Conservation (phyloP, 2,797 vertebrate genomes). For the Pelobates cultripes region DNA sequence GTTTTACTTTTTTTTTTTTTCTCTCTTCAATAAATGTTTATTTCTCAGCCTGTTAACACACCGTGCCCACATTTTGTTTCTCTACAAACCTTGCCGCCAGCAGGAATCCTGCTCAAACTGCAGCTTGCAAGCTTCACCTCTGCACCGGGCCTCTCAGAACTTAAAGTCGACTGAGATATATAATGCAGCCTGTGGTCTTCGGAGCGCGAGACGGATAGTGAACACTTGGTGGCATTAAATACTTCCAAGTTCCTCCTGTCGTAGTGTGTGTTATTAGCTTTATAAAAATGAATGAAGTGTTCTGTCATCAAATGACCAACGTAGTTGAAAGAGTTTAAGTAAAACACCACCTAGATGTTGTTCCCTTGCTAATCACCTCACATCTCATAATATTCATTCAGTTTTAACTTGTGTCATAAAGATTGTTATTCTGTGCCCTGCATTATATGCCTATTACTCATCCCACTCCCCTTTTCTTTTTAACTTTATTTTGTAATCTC, state of each 20-base stretch:
- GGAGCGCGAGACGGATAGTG: slow-evolving; percentile 24
- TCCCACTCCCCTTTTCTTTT: no score
- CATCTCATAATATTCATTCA: no score
- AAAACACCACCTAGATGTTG: no score
- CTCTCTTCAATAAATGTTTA: slow-evolving; percentile 2
- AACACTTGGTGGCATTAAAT: slow-evolving; percentile 23
- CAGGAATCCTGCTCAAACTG: slow-evolving; percentile 10
- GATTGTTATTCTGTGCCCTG: no score
- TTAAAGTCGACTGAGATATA: slow-evolving; percentile 7
- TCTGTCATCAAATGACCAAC: no score
- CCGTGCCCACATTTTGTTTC: neutral
- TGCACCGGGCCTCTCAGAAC: slow-evolving; percentile 33
- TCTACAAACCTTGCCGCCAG: slow-evolving; percentile 13
- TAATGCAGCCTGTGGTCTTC: slow-evolving; percentile 20
- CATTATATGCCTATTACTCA: no score
- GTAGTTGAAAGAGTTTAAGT: no score
- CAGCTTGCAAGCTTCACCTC: slow-evolving; percentile 24
- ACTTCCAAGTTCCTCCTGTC: neutral
- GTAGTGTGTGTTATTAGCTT: no score
- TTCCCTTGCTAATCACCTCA: no score
- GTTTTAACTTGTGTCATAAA: no score
- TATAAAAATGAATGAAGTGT: no score
- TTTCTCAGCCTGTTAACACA: slow-evolving; percentile 10
- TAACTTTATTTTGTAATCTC: no score
- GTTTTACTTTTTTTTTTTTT: slow-evolving; percentile 5